These are phyloP conservation scores for Rhizomys pruinosus DNA, from an alignment of 2,113 vertebrate species.

Conservation along the genomic window DNA sequence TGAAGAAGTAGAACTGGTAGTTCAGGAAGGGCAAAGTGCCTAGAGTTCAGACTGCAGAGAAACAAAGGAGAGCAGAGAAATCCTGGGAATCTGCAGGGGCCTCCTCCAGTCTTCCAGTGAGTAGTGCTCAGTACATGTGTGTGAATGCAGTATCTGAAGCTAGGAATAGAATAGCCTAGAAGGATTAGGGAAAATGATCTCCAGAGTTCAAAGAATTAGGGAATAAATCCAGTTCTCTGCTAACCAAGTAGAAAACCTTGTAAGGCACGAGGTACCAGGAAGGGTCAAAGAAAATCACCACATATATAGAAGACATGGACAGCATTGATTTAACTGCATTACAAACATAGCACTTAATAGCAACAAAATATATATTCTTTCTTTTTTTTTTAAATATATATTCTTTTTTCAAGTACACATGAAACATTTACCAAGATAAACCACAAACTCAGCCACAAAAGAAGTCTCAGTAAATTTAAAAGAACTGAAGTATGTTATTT, in stretches of 20 bases:
- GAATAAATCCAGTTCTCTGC: not conserved
- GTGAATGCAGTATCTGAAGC: not conserved
- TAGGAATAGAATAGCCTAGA: not conserved
- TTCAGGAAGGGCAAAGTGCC: not conserved
- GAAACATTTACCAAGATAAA: too few species aligned
- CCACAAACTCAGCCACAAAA: slow-evolving; percentile 4
- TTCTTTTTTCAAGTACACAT: too few species aligned
- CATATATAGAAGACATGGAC: not conserved
- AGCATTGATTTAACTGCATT: not conserved
- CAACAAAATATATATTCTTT: not conserved
- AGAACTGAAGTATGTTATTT: slow-evolving; percentile 10
- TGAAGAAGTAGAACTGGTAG: not conserved
- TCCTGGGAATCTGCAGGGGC: not conserved
- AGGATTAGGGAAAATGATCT: not conserved
- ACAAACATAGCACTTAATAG: not conserved
- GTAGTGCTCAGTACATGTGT: not conserved
- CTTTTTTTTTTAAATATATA: too few species aligned
- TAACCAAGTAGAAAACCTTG: too few species aligned
- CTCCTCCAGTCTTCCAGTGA: not conserved
- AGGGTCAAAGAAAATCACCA: not conserved
- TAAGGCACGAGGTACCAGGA: not conserved
- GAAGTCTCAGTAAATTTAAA: not conserved
- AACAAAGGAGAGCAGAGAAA: not conserved
- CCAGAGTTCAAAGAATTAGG: not conserved
- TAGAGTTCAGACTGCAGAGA: not conserved